Evolutionary conservation across 2,888 invertebrate genomes (phyloP).

Genomic region (Neoscelio sp.): DNA sequence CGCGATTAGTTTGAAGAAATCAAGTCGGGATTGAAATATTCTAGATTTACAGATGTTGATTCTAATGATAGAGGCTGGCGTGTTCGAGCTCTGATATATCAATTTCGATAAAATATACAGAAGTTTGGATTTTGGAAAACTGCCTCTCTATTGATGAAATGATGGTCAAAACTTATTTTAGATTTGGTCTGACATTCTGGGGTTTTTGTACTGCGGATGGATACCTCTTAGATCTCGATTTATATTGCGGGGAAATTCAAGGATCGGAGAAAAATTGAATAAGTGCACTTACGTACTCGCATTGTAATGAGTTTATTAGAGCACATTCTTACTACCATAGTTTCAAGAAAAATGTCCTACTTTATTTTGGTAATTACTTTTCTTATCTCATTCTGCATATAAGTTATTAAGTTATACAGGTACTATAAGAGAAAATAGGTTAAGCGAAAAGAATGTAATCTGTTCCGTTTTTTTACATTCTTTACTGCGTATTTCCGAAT

Average conservation of each 20-base stretch:
- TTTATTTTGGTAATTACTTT: conserved; percentile 63
- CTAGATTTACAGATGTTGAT: conserved; percentile 42
- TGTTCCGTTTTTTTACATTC: too few relatives aligned
- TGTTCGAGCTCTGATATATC: conserved; percentile 41
- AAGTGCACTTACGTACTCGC: conserved; percentile 55
- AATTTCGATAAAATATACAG: conserved; percentile 52
- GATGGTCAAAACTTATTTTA: conserved; percentile 63
- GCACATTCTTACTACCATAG: conserved; percentile 38
- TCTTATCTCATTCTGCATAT: conserved; percentile 61
- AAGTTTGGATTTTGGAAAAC: conserved; percentile 49
- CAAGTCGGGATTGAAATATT: conserved; percentile 59
- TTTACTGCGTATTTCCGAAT: too few relatives aligned
- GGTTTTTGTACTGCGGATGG: conserved; percentile 58
- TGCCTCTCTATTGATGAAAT: conserved; percentile 63
- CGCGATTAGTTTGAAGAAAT: conserved; percentile 54
- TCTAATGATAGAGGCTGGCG: conserved; percentile 53
- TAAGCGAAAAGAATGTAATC: conserved; percentile 53
- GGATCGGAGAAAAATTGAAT: conserved; percentile 38
- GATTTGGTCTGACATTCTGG: conserved; percentile 68
- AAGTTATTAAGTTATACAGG: conserved; percentile 54
- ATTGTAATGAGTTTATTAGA: conserved; percentile 61
- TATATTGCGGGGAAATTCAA: conserved; percentile 68
- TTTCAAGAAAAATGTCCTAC: conserved; percentile 32
- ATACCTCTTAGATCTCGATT: conserved; percentile 60
- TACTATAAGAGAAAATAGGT: conserved; percentile 58